Evolutionary conservation across 2,888 invertebrate genomes (phyloP), one percentile per base, ranked within the genome.

Genomic region (Eupithecia exiguata): DNA sequence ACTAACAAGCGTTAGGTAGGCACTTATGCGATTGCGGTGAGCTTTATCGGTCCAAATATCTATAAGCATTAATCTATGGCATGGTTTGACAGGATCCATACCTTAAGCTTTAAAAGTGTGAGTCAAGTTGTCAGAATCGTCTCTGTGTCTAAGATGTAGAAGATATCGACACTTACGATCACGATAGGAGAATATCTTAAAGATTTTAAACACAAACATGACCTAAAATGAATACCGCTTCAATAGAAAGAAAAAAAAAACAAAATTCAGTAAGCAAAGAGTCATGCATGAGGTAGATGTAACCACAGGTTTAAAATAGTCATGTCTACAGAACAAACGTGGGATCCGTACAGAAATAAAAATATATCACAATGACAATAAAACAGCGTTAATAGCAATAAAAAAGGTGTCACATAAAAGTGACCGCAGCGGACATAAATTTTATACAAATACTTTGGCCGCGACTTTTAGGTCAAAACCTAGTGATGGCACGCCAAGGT

Each of bases 371-470:
- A 81, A 78, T 75, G 70, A 79, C 72, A 81, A 82, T 88, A 87
- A 87, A 87, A 83, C 67, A 79, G 77, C 78, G 81, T 84, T 86
- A 84, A 86, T 82, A 81, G 78, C 79, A 82, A 86, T 86, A 86
- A 87, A 88, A 81, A 84, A 82, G 82, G 83, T 84, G 84, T 84
- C 83, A 83, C 81, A 81, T 84, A 84, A 84, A 82, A 81, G 84
- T 84, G 86, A 89, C 87, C 87, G 82, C 87, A 82, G 83, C 77
- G 80, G 82, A 89, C 87, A 84, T 91, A 87, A 91, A 91, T 74
- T 88, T 66, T 21, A 40, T 9, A 82, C 83, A 82, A 84, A 88
- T 88, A 87, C 84, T 83, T 83, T 77, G 84, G 81, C 82, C 80
- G 82, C 81, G 83, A 84, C 66, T 72, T 68, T 21, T 38, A 36